phyloP scores from a whole-genome alignment of 2,888 invertebrate genomes.

The Drosophila sordidapex region DNA sequence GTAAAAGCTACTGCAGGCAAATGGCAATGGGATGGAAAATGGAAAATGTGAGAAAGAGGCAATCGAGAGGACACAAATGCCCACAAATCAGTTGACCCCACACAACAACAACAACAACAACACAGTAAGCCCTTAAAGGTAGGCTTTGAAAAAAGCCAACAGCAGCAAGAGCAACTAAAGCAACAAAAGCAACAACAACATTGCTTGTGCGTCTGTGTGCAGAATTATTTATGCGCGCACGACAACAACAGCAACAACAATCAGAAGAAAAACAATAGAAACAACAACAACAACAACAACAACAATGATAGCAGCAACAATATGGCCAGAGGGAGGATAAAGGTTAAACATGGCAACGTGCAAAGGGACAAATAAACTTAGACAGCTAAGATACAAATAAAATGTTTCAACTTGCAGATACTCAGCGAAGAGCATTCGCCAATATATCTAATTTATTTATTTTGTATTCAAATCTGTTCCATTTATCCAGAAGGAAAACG shows the following conservation, averaged over 20 bases:
- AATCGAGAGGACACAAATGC: conserved; percentile 26
- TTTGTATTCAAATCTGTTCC: no score
- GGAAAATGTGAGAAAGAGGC: conserved; percentile 4
- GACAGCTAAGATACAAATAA: conserved; percentile 13
- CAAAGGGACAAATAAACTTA: conserved; percentile 52
- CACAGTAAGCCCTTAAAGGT: conserved; percentile 31
- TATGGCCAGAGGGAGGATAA: conserved; percentile 60
- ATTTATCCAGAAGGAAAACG: not conserved
- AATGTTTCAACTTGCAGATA: not conserved
- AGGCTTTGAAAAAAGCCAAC: conserved; percentile 36
- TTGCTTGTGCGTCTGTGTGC: conserved; percentile 38
- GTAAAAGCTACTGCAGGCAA: not conserved
- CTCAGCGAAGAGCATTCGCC: conserved; percentile 1
- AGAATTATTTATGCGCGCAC: conserved; percentile 69
- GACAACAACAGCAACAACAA: conserved; percentile 45
- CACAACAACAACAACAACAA: conserved; percentile 30
- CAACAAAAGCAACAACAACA: conserved; percentile 23
- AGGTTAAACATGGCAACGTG: conserved; percentile 68
- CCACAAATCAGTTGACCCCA: conserved; percentile 45
- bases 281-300: conserved; percentile 23
- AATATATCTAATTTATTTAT: no score
- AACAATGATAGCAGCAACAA: conserved; percentile 55
- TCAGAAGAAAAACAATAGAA: conserved; percentile 34
- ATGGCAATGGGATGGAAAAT: not conserved
- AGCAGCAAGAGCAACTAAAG: conserved; percentile 18